Percentiles rank a stretch among this genome's conserved stretches.
phyloP scores from a whole-genome alignment of 2,888 invertebrate species.

The Euplagia quadripunctaria region DNA sequence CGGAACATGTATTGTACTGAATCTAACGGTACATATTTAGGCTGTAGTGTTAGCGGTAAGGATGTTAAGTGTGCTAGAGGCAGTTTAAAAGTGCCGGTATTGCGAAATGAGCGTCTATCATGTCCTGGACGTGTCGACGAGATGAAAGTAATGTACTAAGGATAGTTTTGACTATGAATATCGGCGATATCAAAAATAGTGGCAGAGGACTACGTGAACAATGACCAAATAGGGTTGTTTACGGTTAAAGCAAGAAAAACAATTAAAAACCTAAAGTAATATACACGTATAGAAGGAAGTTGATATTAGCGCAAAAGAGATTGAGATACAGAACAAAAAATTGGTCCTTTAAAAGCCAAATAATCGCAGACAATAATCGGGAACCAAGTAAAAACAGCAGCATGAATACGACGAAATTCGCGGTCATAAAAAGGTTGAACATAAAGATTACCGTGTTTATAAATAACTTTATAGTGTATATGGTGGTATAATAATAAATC shows the following conservation, averaged over 20 bases:
- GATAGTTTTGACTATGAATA: not conserved
- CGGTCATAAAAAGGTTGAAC: too few species aligned
- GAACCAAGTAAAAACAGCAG: too few species aligned
- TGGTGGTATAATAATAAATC: not conserved
- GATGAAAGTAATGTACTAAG: not conserved
- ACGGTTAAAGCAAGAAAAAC: too few species aligned
- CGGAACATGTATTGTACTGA: not conserved
- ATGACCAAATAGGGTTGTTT: not conserved
- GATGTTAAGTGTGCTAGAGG: not conserved
- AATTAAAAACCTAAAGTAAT: too few species aligned
- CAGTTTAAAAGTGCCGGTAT: not conserved
- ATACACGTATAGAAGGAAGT: too few species aligned
- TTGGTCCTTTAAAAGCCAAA: too few species aligned
- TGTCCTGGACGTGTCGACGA: not conserved
- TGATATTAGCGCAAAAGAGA: too few species aligned
- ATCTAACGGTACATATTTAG: not conserved
- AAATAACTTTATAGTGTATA: too few species aligned
- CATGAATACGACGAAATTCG: too few species aligned
- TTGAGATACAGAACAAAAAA: too few species aligned
- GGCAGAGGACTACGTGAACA: not conserved
- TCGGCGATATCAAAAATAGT: not conserved
- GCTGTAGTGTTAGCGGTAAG: not conserved
- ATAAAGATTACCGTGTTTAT: too few species aligned
- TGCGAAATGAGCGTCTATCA: not conserved
- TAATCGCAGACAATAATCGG: too few species aligned